Evolutionary conservation across 2,888 invertebrate species (phyloP).

Genomic region (Caenorhabditis wallacei): DNA sequence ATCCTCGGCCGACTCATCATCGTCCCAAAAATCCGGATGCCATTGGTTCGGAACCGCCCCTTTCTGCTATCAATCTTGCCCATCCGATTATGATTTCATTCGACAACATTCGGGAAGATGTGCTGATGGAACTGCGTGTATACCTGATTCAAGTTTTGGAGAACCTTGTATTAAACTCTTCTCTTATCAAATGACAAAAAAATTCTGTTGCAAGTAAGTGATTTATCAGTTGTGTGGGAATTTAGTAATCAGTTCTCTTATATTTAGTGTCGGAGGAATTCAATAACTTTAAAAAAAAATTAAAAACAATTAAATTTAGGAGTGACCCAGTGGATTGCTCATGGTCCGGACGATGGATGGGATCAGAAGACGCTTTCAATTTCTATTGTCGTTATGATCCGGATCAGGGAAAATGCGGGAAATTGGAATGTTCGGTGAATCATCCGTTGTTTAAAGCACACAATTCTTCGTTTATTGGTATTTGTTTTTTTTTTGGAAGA

Average conservation of each 20-base stretch:
- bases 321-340: conserved; percentile 70
- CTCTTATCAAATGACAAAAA: conserved; percentile 70
- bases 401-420: conserved; percentile 68
- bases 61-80: conserved; percentile 69
- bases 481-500: not conserved
- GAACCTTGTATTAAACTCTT: conserved; percentile 71
- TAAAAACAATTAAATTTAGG: conserved; percentile 51
- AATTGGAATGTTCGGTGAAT: conserved; percentile 73
- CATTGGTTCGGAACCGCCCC: conserved; percentile 72
- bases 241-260: too few relatives aligned
- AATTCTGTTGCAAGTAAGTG: conserved; percentile 73
- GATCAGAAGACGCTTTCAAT: conserved; percentile 70
- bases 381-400: conserved; percentile 72
- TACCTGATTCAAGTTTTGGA: conserved; percentile 71
- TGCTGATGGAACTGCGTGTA: conserved; percentile 65
- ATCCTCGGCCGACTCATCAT: conserved; percentile 29
- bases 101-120: conserved; percentile 70
- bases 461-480: conserved; percentile 69
- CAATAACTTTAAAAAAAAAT: too few relatives aligned
- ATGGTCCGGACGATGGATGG: conserved; percentile 74
- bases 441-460: conserved; percentile 67
- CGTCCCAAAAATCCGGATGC: conserved; percentile 62
- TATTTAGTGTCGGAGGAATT: too few relatives aligned
- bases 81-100: conserved; percentile 70
- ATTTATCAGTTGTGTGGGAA: too few relatives aligned